phyloP scores from a whole-genome alignment of 2,113 vertebrate genomes.

The Dolichotis patagonum region DNA sequence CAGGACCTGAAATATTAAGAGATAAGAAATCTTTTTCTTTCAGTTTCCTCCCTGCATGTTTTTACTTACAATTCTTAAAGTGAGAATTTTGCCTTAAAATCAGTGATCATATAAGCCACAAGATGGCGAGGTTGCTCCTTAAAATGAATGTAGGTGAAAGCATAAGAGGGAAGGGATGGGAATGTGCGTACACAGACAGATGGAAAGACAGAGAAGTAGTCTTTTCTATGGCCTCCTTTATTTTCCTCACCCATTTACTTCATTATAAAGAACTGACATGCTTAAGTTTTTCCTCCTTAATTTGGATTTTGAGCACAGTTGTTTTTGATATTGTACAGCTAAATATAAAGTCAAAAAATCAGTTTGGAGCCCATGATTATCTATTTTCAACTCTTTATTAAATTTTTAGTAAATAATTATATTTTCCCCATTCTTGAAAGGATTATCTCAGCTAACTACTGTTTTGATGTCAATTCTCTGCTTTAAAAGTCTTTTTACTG shows the following conservation, averaged over 20 bases:
- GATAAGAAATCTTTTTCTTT: constrained; percentile 34
- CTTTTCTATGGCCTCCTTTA: not conserved
- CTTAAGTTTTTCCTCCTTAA: constrained; percentile 34
- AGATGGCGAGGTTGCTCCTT: constrained; percentile 76
- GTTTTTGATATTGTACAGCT: constrained; percentile 46
- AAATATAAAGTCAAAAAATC: constrained; percentile 43
- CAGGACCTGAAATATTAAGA: not conserved
- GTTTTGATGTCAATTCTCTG: not conserved
- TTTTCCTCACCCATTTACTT: not conserved
- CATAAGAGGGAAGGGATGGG: no score
- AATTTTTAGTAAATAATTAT: constrained; percentile 35
- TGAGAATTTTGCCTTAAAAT: constrained; percentile 1
- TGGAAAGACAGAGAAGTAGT: not conserved
- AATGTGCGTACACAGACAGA: no score
- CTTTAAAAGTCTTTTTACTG: constrained; percentile 37
- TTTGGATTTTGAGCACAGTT: constrained; percentile 35
- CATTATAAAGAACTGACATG: not conserved
- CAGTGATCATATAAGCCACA: constrained; percentile 62
- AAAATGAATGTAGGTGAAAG: constrained; percentile 19
- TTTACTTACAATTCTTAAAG: not conserved
- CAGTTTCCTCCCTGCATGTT: not conserved
- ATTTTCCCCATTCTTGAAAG: not conserved
- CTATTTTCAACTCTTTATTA: constrained; percentile 21
- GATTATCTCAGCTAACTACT: not conserved
- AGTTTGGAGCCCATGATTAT: not conserved